Conservation (phyloP, 2,113 vertebrate genomes). For the Nycticebus coucang region DNA sequence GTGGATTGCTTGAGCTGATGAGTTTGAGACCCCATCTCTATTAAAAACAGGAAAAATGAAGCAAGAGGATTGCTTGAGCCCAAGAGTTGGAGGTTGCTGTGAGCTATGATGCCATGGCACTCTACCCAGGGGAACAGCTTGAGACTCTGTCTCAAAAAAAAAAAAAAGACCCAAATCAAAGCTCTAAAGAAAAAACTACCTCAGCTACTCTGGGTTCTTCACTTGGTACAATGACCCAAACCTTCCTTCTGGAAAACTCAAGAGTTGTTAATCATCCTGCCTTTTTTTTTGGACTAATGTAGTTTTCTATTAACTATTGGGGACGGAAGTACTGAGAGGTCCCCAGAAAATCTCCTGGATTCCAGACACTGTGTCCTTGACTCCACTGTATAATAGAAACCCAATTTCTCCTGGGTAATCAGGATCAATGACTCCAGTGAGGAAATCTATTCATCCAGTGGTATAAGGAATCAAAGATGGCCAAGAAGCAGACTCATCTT, state of each 20-base stretch:
- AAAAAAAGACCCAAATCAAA: not conserved
- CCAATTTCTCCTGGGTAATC: not conserved
- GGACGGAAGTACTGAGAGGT: not conserved
- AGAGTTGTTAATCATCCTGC: not conserved
- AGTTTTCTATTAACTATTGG: not conserved
- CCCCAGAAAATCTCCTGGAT: not conserved
- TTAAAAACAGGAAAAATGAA: no score
- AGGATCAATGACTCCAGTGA: not conserved
- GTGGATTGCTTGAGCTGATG: no score
- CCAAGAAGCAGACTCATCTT: not conserved
- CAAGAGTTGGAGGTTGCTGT: no score
- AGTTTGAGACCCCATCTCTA: no score
- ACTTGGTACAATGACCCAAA: not conserved
- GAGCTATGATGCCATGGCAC: no score
- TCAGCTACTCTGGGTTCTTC: not conserved
- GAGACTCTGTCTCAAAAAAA: no score
- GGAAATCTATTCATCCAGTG: not conserved
- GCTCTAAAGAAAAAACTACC: not conserved
- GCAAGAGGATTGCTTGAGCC: no score
- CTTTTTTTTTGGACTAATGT: not conserved
- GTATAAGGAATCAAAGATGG: not conserved
- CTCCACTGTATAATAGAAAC: not conserved
- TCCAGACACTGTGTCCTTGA: conserved; percentile 8
- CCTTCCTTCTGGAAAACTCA: not conserved
- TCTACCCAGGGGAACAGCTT: no score